A percentile compares a stretch with the other conserved stretches of the same genome.
phyloP scores from a whole-genome alignment of 2,113 vertebrate genomes.

The Zapornia atra region DNA sequence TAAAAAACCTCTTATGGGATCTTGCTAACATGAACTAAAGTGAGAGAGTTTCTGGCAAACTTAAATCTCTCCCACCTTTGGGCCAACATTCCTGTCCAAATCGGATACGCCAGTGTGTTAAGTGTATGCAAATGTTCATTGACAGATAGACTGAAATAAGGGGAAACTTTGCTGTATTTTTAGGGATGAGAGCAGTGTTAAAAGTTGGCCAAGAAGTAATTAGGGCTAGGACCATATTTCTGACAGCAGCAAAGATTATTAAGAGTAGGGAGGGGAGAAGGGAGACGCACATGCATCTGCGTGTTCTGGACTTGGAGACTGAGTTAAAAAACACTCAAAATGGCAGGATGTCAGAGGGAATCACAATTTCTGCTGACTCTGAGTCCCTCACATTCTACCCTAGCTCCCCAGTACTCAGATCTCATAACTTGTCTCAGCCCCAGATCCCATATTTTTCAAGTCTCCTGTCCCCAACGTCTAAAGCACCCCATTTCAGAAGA shows the following conservation, averaged over 20 bases:
- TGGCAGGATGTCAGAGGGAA: neutral
- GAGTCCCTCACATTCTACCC: neutral
- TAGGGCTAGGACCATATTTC: neutral
- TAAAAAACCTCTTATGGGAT: neutral
- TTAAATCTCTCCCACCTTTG: neutral
- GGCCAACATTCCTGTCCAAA: neutral
- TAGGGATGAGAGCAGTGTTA: neutral
- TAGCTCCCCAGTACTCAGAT: neutral
- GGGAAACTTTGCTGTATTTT: neutral
- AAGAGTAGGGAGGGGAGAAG: neutral
- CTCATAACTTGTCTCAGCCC: neutral
- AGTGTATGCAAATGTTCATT: neutral
- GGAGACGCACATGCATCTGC: too few relatives aligned
- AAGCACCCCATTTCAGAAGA: neutral
- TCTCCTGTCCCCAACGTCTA: neutral
- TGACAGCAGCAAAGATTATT: neutral
- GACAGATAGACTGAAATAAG: neutral
- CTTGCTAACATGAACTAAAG: neutral
- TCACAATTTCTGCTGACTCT: neutral
- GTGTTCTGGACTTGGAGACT: neutral
- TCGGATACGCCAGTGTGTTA: neutral
- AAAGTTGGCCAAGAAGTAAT: neutral
- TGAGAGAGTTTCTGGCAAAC: slow-evolving; percentile 5
- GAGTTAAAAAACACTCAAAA: neutral
- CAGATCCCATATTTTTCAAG: neutral